A percentile compares a stretch with the other conserved stretches of the same genome.
Conservation (phyloP, 2,888 invertebrate genomes). For the Criorhina ranunculi region DNA sequence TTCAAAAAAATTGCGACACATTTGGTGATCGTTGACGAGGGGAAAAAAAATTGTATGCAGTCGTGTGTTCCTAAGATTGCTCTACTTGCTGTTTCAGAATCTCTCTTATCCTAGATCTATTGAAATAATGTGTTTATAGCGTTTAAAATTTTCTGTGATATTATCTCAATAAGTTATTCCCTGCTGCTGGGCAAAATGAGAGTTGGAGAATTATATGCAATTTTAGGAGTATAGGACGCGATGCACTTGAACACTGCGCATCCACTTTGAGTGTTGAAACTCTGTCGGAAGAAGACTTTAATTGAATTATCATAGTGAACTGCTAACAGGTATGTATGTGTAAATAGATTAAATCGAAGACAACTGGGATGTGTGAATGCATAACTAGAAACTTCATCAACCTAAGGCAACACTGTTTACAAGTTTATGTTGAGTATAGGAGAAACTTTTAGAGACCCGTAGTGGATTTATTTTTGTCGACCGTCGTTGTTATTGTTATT, state of each 20-base stretch:
- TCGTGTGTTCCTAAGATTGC: too few relatives aligned
- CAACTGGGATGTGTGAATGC: not conserved
- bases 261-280: not conserved
- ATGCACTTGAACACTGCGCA: slow-evolving; percentile 36
- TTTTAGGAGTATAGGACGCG: not conserved
- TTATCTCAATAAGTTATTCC: slow-evolving; percentile 36
- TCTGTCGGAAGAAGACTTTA: not conserved
- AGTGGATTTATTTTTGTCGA: too few relatives aligned
- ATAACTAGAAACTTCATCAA: not conserved
- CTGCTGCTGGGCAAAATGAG: not conserved
- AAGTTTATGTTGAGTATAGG: not conserved
- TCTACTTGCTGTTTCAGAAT: slow-evolving; percentile 13
- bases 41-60: too few relatives aligned
- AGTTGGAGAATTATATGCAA: not conserved
- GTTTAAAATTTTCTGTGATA: slow-evolving; percentile 20
- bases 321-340: not conserved
- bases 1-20: too few relatives aligned
- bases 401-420: not conserved
- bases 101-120: slow-evolving; percentile 1
- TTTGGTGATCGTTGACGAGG: too few relatives aligned
- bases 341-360: not conserved
- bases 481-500: too few relatives aligned
- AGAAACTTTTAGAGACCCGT: not conserved
- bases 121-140: slow-evolving; percentile 33
- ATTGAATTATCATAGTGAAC: slow-evolving; percentile 1